A percentile compares a stretch with the other conserved stretches of the same genome.
phyloP scores from a whole-genome alignment of 2,797 vertebrate species.

The Thaleichthys pacificus region DNA sequence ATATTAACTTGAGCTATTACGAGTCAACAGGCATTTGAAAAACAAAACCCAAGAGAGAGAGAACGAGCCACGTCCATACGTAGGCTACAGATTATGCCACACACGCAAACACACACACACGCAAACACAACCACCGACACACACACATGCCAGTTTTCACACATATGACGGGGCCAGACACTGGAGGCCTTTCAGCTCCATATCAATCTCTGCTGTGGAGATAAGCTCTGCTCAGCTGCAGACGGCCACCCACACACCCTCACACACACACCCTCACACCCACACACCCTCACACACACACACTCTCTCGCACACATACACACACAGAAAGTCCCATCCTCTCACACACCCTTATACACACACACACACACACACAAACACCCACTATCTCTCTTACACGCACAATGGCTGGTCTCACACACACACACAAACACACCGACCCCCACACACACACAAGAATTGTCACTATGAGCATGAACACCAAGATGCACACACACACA shows the following conservation, averaged over 20 bases:
- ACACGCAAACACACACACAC: slow-evolving; percentile 16
- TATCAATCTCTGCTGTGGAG: slow-evolving; percentile 57
- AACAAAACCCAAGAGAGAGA: slow-evolving; percentile 41
- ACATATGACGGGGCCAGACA: slow-evolving; percentile 51
- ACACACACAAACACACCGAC: slow-evolving; percentile 29
- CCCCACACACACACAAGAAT: slow-evolving; percentile 17
- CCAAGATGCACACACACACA: slow-evolving; percentile 25
- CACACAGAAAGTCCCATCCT: slow-evolving; percentile 9
- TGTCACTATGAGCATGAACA: neutral
- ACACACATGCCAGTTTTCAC: slow-evolving; percentile 47
- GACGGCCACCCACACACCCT: slow-evolving; percentile 56
- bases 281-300: neutral
- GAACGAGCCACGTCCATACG: slow-evolving; percentile 16
- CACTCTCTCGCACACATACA: slow-evolving; percentile 39
- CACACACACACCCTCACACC: slow-evolving; percentile 2
- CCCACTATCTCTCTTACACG: slow-evolving; percentile 36
- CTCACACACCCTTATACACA: slow-evolving; percentile 5
- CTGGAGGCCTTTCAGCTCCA: slow-evolving; percentile 47
- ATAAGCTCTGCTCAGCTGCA: slow-evolving; percentile 62
- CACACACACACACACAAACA: slow-evolving; percentile 5
- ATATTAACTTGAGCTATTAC: slow-evolving; percentile 63
- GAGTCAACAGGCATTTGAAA: slow-evolving; percentile 47
- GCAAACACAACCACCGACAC: slow-evolving; percentile 8
- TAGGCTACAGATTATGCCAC: neutral
- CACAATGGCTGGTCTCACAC: slow-evolving; percentile 3